Conservation (phyloP, 2,113 vertebrate species). For the Steatornis caripensis region DNA sequence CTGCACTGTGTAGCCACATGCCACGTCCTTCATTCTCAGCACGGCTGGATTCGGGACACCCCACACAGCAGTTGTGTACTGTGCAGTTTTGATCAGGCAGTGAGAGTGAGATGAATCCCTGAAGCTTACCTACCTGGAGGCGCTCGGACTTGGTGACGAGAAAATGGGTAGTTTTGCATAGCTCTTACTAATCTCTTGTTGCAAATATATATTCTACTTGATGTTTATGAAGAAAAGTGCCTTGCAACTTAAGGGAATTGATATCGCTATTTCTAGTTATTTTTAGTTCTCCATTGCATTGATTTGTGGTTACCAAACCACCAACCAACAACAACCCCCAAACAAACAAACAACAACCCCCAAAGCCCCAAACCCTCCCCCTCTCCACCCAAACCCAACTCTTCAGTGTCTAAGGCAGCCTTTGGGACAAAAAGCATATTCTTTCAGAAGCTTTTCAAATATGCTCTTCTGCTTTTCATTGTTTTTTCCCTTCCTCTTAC, state of each 20-base stretch:
- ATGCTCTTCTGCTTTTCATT: background rate
- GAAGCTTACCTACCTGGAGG: background rate
- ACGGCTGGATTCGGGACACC: background rate
- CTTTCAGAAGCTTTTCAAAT: background rate
- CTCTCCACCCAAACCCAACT: background rate
- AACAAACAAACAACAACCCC: background rate
- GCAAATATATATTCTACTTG: background rate
- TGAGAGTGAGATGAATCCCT: background rate
- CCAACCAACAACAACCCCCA: background rate
- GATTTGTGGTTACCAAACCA: background rate
- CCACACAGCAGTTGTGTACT: background rate
- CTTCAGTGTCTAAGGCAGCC: background rate
- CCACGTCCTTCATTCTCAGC: background rate
- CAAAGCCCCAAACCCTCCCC: background rate
- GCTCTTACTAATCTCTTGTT: background rate
- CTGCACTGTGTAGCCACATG: accelerated
- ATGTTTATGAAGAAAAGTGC: background rate
- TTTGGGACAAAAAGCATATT: background rate
- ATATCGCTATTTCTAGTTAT: background rate
- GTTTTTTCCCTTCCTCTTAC: background rate
- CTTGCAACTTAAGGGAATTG: background rate
- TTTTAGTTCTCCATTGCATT: background rate
- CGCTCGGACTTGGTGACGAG: background rate
- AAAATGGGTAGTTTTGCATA: background rate
- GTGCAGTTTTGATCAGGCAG: background rate